phyloP scores from a whole-genome alignment of 2,797 vertebrate genomes.

The Nasua narica region DNA sequence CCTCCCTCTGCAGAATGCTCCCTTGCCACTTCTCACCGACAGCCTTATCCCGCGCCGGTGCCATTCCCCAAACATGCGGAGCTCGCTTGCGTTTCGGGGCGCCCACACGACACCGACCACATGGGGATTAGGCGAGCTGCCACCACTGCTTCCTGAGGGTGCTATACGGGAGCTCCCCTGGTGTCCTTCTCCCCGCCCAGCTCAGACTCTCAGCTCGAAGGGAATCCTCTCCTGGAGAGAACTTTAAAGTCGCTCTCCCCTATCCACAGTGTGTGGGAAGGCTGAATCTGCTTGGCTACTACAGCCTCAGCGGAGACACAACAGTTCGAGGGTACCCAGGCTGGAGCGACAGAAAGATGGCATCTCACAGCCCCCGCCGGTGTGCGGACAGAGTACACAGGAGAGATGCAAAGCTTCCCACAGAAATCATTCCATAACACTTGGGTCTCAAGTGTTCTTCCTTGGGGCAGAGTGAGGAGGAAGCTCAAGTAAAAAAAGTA shows the following conservation, averaged over 20 bases:
- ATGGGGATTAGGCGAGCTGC: background rate
- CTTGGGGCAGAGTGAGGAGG: background rate
- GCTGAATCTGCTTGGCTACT: background rate
- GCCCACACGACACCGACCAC: background rate
- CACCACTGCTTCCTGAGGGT: background rate
- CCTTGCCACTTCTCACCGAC: background rate
- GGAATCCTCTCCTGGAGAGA: background rate
- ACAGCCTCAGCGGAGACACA: background rate
- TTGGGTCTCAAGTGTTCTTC: background rate
- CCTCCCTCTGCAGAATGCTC: background rate
- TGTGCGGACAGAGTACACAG: accelerated
- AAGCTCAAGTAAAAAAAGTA: background rate
- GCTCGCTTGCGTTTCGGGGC: background rate
- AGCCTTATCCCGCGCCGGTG: background rate
- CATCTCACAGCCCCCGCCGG: background rate
- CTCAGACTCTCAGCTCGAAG: background rate
- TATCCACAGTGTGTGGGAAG: background rate
- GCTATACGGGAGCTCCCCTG: background rate
- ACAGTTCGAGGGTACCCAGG: background rate
- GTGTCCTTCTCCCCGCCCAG: background rate
- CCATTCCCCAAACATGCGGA: background rate
- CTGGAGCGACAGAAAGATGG: background rate
- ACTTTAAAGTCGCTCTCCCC: background rate
- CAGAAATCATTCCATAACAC: background rate
- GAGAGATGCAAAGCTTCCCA: background rate